Percentiles rank a stretch among this genome's conserved stretches.
These are phyloP conservation scores for Tetramorium simillimum DNA, from an alignment of 1,140 invertebrate genomes.

Conservation along the genomic window DNA sequence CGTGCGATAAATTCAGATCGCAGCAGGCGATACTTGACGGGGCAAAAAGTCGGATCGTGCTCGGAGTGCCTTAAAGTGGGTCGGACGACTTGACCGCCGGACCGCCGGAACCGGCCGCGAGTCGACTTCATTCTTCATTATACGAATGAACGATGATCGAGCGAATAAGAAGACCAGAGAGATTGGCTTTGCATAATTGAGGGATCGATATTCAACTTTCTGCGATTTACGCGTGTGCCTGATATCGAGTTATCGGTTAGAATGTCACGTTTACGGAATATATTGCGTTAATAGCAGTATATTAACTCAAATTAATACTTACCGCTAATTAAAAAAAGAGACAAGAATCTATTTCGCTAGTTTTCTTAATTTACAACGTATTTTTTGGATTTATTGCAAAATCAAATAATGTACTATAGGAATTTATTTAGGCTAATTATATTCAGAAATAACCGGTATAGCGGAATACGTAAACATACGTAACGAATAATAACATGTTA, in stretches of 20 bases:
- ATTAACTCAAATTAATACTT: background rate
- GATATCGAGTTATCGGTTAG: background rate
- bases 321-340: background rate
- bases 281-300: conserved; percentile 3
- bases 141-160: conserved; percentile 30
- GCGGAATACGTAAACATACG: background rate
- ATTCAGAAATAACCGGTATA: background rate
- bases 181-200: conserved; percentile 34
- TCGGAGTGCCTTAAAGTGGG: conserved; percentile 52
- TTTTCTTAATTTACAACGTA: background rate
- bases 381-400: background rate
- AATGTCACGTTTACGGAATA: background rate
- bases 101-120: background rate
- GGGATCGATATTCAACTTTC: conserved; percentile 20
- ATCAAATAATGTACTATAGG: background rate
- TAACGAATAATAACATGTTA: background rate
- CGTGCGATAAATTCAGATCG: conserved; percentile 71
- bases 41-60: conserved; percentile 64
- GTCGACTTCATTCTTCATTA: conserved; percentile 29
- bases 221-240: background rate
- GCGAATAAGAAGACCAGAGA: background rate
- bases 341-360: background rate
- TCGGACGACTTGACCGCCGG: conserved; percentile 6
- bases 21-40: conserved; percentile 66
- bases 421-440: background rate